phyloP scores from a whole-genome alignment of 2,113 vertebrate species.

The Corythaeola cristata region DNA sequence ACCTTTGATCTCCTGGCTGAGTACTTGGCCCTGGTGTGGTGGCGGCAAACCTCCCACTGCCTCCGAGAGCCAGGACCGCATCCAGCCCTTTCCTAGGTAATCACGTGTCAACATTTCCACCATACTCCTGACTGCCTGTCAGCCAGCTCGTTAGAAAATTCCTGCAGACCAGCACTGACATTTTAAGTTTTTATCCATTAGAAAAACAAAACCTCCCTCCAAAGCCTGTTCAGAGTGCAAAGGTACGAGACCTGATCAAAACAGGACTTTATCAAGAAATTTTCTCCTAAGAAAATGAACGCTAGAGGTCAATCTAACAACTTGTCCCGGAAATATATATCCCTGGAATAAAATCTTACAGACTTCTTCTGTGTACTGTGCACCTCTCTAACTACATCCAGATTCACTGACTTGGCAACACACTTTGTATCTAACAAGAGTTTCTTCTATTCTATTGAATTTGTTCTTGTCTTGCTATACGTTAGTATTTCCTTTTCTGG shows the following conservation, averaged over 20 bases:
- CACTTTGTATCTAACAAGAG: background rate
- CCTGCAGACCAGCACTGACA: background rate
- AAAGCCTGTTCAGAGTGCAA: background rate
- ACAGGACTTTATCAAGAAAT: background rate
- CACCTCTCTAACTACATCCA: constrained; percentile 53
- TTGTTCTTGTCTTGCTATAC: constrained; percentile 33
- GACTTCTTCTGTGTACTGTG: background rate
- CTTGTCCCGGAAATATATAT: constrained; percentile 35
- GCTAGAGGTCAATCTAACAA: constrained; percentile 63
- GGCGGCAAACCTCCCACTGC: background rate
- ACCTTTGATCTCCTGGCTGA: constrained; percentile 43
- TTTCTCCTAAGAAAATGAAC: constrained; percentile 31
- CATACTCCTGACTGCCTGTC: background rate
- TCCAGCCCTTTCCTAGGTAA: constrained; percentile 18
- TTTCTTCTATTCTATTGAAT: constrained; percentile 7
- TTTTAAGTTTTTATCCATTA: background rate
- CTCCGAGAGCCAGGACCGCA: background rate
- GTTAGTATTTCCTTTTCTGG: constrained; percentile 16
- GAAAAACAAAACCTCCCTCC: background rate
- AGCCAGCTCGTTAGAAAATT: background rate
- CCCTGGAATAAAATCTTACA: constrained; percentile 41
- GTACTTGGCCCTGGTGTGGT: accelerated
- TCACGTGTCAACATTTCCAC: constrained; percentile 17
- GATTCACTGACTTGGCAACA: background rate
- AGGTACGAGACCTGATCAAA: background rate